phyloP scores from a whole-genome alignment of 2,113 vertebrate genomes.

The Eupsittula cactorum region DNA sequence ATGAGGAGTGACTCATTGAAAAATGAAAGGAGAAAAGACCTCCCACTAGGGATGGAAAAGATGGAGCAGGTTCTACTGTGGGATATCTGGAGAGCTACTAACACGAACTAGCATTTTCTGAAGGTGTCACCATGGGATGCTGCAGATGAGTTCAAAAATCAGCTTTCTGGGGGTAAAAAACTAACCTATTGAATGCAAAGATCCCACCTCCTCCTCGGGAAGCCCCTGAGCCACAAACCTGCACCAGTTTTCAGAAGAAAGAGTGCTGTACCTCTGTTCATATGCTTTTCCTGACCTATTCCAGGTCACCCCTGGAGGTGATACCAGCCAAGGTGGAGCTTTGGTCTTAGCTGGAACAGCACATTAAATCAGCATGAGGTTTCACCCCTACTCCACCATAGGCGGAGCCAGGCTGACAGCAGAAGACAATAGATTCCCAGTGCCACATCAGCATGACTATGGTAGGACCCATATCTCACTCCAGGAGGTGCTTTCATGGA shows the following conservation, averaged over 20 bases:
- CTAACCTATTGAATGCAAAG: too few species aligned
- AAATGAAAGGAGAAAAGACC: not conserved
- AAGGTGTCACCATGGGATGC: not conserved
- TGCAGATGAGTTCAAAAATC: not conserved
- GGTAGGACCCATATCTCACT: not conserved
- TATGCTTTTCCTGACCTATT: not conserved
- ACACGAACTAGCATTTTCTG: not conserved
- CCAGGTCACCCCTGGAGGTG: not conserved
- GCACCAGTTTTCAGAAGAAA: accelerated
- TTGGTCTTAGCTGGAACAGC: not conserved
- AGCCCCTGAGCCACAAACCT: not conserved
- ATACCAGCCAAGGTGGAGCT: not conserved
- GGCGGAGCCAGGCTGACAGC: not conserved
- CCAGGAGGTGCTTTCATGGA: not conserved
- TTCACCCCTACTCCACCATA: not conserved
- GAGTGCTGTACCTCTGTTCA: not conserved
- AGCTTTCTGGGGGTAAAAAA: not conserved
- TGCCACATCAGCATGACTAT: not conserved
- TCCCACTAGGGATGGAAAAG: not conserved
- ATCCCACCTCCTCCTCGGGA: not conserved
- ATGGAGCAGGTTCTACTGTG: not conserved
- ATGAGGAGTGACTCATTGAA: not conserved
- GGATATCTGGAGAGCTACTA: not conserved
- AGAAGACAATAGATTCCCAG: not conserved
- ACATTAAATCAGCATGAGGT: not conserved